Conservation (phyloP, 2,113 vertebrate species). For the Carassius carassius region DNA sequence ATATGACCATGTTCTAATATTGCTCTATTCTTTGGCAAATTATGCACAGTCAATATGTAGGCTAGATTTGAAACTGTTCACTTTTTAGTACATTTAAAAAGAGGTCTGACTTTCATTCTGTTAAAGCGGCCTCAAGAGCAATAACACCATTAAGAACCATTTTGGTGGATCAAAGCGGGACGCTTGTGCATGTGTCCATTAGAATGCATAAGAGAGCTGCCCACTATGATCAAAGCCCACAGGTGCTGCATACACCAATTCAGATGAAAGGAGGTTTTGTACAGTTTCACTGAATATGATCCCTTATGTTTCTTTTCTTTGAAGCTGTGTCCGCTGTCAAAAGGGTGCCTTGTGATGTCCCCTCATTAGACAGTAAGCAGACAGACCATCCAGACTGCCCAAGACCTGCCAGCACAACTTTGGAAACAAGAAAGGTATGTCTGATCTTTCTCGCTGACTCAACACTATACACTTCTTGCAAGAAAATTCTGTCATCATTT, state of each 20-base stretch:
- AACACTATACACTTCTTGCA: background rate
- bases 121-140: background rate
- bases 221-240: constrained; percentile 35
- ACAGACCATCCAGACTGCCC: constrained; percentile 62
- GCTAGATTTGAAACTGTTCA: background rate
- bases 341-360: constrained; percentile 72
- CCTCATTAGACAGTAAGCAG: constrained; percentile 60
- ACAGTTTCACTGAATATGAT: background rate
- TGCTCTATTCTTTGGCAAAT: background rate
- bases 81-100: background rate
- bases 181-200: constrained; percentile 14
- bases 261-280: constrained; percentile 31
- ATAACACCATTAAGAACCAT: background rate
- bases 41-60: background rate
- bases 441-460: background rate
- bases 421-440: constrained; percentile 59
- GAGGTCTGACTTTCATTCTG: background rate
- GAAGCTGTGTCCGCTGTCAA: constrained; percentile 70
- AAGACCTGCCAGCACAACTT: constrained; percentile 66
- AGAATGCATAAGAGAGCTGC: constrained; percentile 3
- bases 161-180: background rate
- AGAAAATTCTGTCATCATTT: background rate
- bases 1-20: background rate
- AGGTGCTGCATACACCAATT: constrained; percentile 31
- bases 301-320: constrained; percentile 37